Percentiles rank a stretch among this genome's conserved stretches.
These are phyloP conservation scores for Chrysochloris asiatica DNA, from an alignment of 2,113 vertebrate species.

Conservation along the genomic window DNA sequence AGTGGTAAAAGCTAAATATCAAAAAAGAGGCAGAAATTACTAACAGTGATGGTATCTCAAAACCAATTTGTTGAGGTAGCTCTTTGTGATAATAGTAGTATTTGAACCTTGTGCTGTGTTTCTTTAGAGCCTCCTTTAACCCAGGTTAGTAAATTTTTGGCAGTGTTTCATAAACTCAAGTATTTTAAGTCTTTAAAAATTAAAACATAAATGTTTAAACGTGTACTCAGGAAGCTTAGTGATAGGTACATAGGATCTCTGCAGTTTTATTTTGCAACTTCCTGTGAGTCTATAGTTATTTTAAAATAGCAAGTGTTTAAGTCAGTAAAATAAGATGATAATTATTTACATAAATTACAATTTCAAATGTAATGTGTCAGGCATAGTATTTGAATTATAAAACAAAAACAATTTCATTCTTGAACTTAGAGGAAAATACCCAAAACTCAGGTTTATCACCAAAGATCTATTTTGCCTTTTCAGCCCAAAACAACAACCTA, in stretches of 20 bases:
- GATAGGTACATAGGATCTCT: not conserved
- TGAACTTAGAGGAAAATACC: conserved; percentile 36
- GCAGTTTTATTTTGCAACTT: conserved; percentile 32
- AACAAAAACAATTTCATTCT: not conserved
- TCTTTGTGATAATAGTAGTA: conserved; percentile 39
- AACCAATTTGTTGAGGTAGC: not conserved
- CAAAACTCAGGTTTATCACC: not conserved
- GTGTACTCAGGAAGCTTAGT: conserved; percentile 4
- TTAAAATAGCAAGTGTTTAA: conserved; percentile 24
- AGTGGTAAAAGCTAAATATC: conserved; percentile 4
- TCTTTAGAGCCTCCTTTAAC: not conserved
- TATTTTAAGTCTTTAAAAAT: not conserved
- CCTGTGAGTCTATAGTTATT: conserved; percentile 36
- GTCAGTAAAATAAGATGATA: not conserved
- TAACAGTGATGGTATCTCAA: conserved; percentile 15
- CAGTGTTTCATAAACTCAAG: conserved; percentile 13
- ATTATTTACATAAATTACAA: conserved; percentile 1
- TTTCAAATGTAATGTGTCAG: conserved; percentile 20
- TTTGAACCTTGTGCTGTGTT: conserved; percentile 12
- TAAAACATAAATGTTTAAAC: conserved; percentile 29
- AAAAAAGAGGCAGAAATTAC: conserved; percentile 22
- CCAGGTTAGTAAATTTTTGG: not conserved
- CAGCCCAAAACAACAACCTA: not conserved
- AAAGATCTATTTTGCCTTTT: not conserved
- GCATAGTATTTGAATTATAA: not conserved